phyloP scores from a whole-genome alignment of 2,888 invertebrate genomes.

The Rhabditoides inermis region DNA sequence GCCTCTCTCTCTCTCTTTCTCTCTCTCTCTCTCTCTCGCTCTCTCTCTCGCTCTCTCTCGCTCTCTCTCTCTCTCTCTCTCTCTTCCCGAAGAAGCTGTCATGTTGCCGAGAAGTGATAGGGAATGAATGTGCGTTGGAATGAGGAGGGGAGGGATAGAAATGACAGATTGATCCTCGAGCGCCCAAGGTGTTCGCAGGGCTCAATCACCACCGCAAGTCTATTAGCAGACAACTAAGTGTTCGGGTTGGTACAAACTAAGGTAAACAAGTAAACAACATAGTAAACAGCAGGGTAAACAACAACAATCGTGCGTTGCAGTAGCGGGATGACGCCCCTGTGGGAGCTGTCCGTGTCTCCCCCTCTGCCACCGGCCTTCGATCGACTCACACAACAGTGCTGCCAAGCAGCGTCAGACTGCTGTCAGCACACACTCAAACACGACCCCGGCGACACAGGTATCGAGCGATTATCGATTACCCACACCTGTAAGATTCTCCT shows the following conservation, averaged over 20 bases:
- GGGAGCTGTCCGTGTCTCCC: conserved; percentile 17
- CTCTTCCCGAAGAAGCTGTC: neutral
- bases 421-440: conserved; percentile 27
- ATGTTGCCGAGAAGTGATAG: too few species aligned
- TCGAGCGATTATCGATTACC: too few species aligned
- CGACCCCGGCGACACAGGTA: neutral
- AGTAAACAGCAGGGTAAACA: neutral
- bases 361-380: conserved; percentile 33
- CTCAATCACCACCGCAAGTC: too few species aligned
- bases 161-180: neutral
- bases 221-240: too few species aligned
- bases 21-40: neutral
- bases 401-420: conserved; percentile 37
- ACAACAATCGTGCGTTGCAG: conserved; percentile 13
- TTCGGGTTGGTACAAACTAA: too few species aligned
- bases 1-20: too few species aligned
- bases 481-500: too few species aligned
- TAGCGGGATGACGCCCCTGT: conserved; percentile 14
- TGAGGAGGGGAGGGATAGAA: neutral
- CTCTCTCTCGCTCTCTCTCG: neutral
- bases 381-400: conserved; percentile 32
- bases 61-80: neutral
- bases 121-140: neutral
- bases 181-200: too few species aligned
- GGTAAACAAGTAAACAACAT: neutral